A percentile compares a stretch with the other conserved stretches of the same genome.
Conservation (phyloP, 2,888 invertebrate species). For the Oscheius sp. region DNA sequence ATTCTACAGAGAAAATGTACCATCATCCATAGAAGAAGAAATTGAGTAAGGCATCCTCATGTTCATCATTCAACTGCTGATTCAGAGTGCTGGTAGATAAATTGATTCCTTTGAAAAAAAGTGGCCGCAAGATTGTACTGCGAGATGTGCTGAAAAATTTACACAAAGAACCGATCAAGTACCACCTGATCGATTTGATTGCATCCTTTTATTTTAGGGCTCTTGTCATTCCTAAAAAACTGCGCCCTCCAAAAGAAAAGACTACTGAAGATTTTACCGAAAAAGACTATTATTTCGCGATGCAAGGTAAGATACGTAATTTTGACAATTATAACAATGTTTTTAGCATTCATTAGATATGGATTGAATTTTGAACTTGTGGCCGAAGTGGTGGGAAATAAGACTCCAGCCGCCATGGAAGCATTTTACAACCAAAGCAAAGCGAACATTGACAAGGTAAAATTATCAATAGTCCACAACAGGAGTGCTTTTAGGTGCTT, state of each 20-base stretch:
- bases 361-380: constrained; percentile 1
- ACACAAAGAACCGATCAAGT: too few species aligned
- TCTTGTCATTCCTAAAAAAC: too few species aligned
- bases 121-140: too few species aligned
- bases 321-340: too few species aligned
- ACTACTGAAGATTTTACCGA: not conserved
- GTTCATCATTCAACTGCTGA: too few species aligned
- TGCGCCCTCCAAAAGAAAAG: not conserved
- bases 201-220: too few species aligned
- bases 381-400: not conserved
- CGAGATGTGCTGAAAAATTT: too few species aligned
- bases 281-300: not conserved
- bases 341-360: constrained; percentile 9
- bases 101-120: too few species aligned
- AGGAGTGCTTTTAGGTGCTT: not conserved
- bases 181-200: too few species aligned
- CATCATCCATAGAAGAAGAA: not conserved
- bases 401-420: constrained; percentile 1
- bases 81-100: too few species aligned
- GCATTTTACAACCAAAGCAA: constrained; percentile 19
- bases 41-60: not conserved
- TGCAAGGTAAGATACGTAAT: not conserved
- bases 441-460: not conserved
- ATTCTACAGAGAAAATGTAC: not conserved
- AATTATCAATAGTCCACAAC: too few species aligned